Evolutionary conservation across 2,797 vertebrate genomes (phyloP).

Genomic region (Rhinogobio ventralis): DNA sequence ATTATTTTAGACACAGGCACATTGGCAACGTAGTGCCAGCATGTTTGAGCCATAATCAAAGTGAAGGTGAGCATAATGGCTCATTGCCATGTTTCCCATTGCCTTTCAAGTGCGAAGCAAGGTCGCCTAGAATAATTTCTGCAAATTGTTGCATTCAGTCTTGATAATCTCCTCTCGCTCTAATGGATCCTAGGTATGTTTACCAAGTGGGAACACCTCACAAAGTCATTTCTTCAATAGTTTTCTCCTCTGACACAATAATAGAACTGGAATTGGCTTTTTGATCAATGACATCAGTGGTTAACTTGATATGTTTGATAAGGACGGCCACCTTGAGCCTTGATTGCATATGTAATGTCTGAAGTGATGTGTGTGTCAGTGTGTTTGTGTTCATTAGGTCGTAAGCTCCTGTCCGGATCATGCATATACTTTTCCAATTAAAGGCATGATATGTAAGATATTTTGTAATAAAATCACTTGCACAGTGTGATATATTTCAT

Average conservation of each 20-base stretch:
- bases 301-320: conserved; percentile 83
- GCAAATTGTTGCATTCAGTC: conserved; percentile 79
- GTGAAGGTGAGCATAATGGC: conserved; percentile 66
- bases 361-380: conserved; percentile 26
- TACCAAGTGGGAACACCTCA: conserved; percentile 78
- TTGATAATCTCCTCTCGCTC: conserved; percentile 78
- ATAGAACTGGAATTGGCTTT: conserved; percentile 82
- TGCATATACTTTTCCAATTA: not conserved
- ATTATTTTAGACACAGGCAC: conserved; percentile 55
- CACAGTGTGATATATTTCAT: too few relatives aligned
- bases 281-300: conserved; percentile 82
- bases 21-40: conserved; percentile 55
- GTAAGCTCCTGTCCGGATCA: not conserved
- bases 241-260: conserved; percentile 77
- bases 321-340: conserved; percentile 78
- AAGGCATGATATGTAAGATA: too few relatives aligned
- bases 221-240: conserved; percentile 82
- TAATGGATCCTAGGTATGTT: conserved; percentile 81
- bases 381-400: not conserved
- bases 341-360: conserved; percentile 54
- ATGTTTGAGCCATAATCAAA: conserved; percentile 72
- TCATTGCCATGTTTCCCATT: conserved; percentile 73
- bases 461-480: too few relatives aligned
- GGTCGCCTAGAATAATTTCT: conserved; percentile 78
- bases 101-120: conserved; percentile 75